phyloP scores from a whole-genome alignment of 2,113 vertebrate species.

The Brachyistius frenatus region DNA sequence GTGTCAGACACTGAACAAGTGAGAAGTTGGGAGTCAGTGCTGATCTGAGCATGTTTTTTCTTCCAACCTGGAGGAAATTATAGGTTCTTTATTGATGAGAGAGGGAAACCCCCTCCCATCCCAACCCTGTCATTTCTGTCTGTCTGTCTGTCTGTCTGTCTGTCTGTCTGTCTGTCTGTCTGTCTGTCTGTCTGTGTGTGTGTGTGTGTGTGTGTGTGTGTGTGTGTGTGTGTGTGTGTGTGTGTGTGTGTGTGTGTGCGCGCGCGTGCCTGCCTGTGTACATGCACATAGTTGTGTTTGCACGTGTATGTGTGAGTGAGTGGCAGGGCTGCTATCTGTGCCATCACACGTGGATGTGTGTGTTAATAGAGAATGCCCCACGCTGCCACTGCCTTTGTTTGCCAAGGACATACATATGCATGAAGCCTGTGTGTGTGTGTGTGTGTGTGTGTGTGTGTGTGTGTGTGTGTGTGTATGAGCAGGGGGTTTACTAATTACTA shows the following conservation, averaged over 20 bases:
- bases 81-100: slow-evolving; percentile 74
- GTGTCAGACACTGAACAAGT: slow-evolving; percentile 52
- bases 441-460: slow-evolving; percentile 56
- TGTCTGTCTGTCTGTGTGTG: slow-evolving; percentile 32
- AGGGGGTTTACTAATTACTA: slow-evolving; percentile 87
- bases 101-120: slow-evolving; percentile 64
- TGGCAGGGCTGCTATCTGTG: slow-evolving; percentile 81
- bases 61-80: slow-evolving; percentile 80
- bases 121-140: slow-evolving; percentile 33
- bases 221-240: slow-evolving; percentile 26
- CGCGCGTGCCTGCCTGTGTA: slow-evolving; percentile 21
- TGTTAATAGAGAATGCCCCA: slow-evolving; percentile 87
- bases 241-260: slow-evolving; percentile 11
- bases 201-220: slow-evolving; percentile 27
- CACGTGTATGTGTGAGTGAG: slow-evolving; percentile 62
- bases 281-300: slow-evolving; percentile 41
- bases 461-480: slow-evolving; percentile 14
- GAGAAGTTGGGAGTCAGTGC: slow-evolving; percentile 54
- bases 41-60: slow-evolving; percentile 66
- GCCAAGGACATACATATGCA: slow-evolving; percentile 87
- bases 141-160: slow-evolving; percentile 23
- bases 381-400: slow-evolving; percentile 86
- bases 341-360: slow-evolving; percentile 84
- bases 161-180: slow-evolving; percentile 29
- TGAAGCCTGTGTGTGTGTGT: slow-evolving; percentile 70